These are phyloP conservation scores for Cerceris rybyensis DNA, from an alignment of 2,888 invertebrate species.

Conservation along the genomic window DNA sequence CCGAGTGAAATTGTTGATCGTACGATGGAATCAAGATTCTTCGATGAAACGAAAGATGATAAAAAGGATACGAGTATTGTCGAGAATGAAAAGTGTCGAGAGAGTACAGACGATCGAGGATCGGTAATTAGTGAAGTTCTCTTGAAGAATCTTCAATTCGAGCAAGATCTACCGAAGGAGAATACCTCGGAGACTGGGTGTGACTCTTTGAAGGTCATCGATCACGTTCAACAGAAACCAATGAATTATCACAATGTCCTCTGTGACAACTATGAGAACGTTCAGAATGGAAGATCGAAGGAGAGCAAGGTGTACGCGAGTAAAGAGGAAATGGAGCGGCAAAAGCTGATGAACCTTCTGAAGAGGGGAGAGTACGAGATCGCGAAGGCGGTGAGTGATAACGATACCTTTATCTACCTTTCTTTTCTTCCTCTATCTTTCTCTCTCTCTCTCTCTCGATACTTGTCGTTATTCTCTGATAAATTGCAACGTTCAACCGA, in stretches of 20 bases:
- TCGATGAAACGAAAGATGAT: neutral
- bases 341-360: constrained; percentile 73
- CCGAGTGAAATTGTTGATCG: constrained; percentile 23
- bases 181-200: constrained; percentile 46
- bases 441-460: neutral
- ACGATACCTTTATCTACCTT: constrained; percentile 4
- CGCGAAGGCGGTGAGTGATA: constrained; percentile 73
- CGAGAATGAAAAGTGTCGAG: constrained; percentile 22
- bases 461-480: neutral
- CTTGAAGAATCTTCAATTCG: constrained; percentile 73
- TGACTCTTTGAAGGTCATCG: constrained; percentile 45
- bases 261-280: constrained; percentile 72
- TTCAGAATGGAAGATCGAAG: constrained; percentile 55
- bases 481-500: neutral
- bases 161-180: constrained; percentile 70
- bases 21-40: constrained; percentile 1
- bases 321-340: constrained; percentile 75
- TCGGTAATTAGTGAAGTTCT: constrained; percentile 72
- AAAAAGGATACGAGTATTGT: neutral
- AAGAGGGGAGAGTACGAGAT: constrained; percentile 71
- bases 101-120: constrained; percentile 41
- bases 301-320: constrained; percentile 72
- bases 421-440: neutral
- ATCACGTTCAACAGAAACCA: constrained; percentile 52
- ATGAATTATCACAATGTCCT: constrained; percentile 73